phyloP scores from a whole-genome alignment of 2,888 invertebrate genomes.

The Drosophila lutescens region DNA sequence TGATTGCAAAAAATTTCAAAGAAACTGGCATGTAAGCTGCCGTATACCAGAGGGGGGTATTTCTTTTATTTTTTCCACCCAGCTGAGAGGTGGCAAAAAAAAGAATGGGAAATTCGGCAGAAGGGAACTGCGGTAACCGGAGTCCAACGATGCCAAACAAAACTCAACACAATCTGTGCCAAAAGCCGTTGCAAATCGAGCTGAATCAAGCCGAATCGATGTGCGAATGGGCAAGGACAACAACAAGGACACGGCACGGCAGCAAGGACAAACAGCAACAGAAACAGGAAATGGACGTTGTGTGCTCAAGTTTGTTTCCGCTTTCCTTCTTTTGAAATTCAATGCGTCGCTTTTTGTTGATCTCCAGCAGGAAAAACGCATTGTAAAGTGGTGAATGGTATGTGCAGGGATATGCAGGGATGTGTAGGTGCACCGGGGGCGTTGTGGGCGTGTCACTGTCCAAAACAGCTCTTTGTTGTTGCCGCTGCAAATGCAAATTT shows the following conservation, averaged over 20 bases:
- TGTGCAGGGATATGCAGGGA: conserved; percentile 1
- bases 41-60: neutral
- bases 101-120: neutral
- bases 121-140: conserved; percentile 18
- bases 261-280: conserved; percentile 70
- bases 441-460: conserved; percentile 24
- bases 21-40: conserved; percentile 13
- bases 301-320: conserved; percentile 77
- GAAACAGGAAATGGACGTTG: conserved; percentile 78
- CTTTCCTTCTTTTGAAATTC: conserved; percentile 66
- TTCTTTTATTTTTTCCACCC: conserved; percentile 1
- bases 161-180: conserved; percentile 67
- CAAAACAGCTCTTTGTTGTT: conserved; percentile 32
- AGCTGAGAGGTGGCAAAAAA: neutral
- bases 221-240: conserved; percentile 39
- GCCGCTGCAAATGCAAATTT: conserved; percentile 74
- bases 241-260: conserved; percentile 19
- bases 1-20: conserved; percentile 42
- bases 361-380: conserved; percentile 32
- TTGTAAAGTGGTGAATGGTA: conserved; percentile 16
- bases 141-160: conserved; percentile 36
- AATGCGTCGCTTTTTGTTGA: conserved; percentile 52
- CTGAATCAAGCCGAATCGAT: conserved; percentile 62
- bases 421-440: neutral
- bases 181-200: conserved; percentile 73